Conservation (phyloP, 1,140 invertebrate genomes). For the Helicorthomorpha holstii region DNA sequence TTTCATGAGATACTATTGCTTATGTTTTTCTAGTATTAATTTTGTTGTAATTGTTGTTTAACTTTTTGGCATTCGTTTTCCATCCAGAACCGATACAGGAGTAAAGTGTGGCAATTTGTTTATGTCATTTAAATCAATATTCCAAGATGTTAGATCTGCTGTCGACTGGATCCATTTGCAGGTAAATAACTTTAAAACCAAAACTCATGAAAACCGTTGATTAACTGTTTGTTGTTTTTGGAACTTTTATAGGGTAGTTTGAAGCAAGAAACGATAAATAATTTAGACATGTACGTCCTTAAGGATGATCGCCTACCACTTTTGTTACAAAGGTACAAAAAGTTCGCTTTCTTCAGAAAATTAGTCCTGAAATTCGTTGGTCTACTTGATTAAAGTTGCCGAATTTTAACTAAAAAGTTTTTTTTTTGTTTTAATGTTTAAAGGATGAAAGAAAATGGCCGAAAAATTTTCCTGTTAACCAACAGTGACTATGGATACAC, state of each 20-base stretch:
- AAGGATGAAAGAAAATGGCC: slow-evolving; percentile 70
- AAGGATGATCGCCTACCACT: slow-evolving; percentile 78
- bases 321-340: slow-evolving; percentile 55
- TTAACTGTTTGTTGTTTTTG: too few species aligned
- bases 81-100: slow-evolving; percentile 51
- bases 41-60: too few species aligned
- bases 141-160: slow-evolving; percentile 84
- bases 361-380: too few species aligned
- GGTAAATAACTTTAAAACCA: too few species aligned
- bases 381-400: too few species aligned
- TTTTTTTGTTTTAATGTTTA: slow-evolving; percentile 8
- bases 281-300: slow-evolving; percentile 84
- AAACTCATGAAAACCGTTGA: too few species aligned
- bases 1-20: too few species aligned
- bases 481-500: slow-evolving; percentile 96
- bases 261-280: slow-evolving; percentile 72
- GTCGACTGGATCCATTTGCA: slow-evolving; percentile 83
- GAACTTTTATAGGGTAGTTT: slow-evolving; percentile 56
- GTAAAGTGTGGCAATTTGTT: slow-evolving; percentile 80
- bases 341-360: too few species aligned
- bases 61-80: neutral
- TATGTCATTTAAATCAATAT: slow-evolving; percentile 98
- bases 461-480: slow-evolving; percentile 87
- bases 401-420: slow-evolving; percentile 6
- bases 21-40: too few species aligned